These are phyloP conservation scores for Taphrorychus bicolor DNA, from an alignment of 2,888 invertebrate genomes.

Conservation along the genomic window DNA sequence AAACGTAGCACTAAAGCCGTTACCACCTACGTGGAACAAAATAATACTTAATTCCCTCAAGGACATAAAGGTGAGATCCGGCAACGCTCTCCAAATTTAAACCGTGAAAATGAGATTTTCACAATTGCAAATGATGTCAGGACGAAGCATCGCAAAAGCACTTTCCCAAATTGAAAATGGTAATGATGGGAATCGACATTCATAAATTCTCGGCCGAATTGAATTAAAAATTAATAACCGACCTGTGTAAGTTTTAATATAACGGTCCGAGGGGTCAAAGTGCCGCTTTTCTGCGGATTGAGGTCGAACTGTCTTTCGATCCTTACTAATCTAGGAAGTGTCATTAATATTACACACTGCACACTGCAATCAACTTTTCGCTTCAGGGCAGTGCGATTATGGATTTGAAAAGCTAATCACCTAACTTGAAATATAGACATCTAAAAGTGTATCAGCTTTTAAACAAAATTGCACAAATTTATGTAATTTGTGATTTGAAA, in stretches of 20 bases:
- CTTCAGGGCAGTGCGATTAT: too few species aligned
- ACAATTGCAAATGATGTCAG: slow-evolving; percentile 50
- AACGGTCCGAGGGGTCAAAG: slow-evolving; percentile 1
- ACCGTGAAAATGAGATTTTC: slow-evolving; percentile 32
- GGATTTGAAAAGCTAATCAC: too few species aligned
- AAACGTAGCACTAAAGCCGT: not conserved
- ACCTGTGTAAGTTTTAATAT: slow-evolving; percentile 7
- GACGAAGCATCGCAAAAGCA: slow-evolving; percentile 51
- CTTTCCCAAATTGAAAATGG: slow-evolving; percentile 59
- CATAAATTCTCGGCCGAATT: slow-evolving; percentile 52
- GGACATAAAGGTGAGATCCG: not conserved
- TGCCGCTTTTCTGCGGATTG: too few species aligned
- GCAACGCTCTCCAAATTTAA: not conserved
- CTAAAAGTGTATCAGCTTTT: too few species aligned
- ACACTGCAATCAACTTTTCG: too few species aligned
- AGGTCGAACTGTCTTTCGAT: too few species aligned
- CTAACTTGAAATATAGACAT: too few species aligned
- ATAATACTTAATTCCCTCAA: not conserved
- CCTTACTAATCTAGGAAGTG: too few species aligned
- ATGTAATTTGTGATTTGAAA: too few species aligned
- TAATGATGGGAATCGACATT: slow-evolving; percentile 56
- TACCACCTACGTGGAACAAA: not conserved
- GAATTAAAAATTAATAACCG: slow-evolving; percentile 34
- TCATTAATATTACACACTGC: too few species aligned
- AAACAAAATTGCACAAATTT: too few species aligned